Percentiles rank a stretch among this genome's conserved stretches.
Evolutionary conservation across 2,797 vertebrate genomes (phyloP).

Genomic region (Kryptolebias ocellatus): DNA sequence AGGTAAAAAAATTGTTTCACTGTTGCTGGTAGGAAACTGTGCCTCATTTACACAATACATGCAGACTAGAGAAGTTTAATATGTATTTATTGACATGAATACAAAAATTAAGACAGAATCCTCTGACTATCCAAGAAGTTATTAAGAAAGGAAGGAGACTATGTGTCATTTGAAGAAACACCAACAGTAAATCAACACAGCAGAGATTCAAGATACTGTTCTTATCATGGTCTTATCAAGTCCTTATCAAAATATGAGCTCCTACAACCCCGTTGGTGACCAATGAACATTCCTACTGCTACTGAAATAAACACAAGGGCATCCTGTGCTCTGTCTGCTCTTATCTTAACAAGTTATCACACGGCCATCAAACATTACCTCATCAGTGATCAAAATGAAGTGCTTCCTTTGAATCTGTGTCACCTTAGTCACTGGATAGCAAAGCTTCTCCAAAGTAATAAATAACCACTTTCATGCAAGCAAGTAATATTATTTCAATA

Average conservation of each 20-base stretch:
- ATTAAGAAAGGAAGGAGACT: constrained; percentile 41
- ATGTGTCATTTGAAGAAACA: constrained; percentile 42
- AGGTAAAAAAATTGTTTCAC: not conserved
- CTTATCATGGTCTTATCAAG: constrained; percentile 75
- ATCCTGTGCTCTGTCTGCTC: constrained; percentile 41
- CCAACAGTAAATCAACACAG: constrained; percentile 72
- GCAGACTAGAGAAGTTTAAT: not conserved
- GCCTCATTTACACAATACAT: not conserved
- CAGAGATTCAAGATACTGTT: constrained; percentile 73
- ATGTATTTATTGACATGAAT: not conserved
- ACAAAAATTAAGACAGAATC: not conserved
- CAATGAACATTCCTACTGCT: constrained; percentile 70
- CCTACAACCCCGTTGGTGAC: constrained; percentile 55
- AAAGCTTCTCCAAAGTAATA: constrained; percentile 3
- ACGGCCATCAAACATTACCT: constrained; percentile 52
- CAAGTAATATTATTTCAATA: not conserved
- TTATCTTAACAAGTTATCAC: constrained; percentile 66
- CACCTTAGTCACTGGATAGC: not conserved
- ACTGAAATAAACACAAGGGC: constrained; percentile 76
- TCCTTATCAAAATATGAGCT: constrained; percentile 77
- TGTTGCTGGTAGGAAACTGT: not conserved
- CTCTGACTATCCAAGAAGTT: constrained; percentile 33
- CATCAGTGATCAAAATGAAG: constrained; percentile 50
- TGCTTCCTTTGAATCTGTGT: constrained; percentile 28
- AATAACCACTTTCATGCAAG: not conserved